Evolutionary conservation across 2,113 vertebrate genomes (phyloP), one percentile per base, ranked within the genome.

Genomic region (Melanostigma gelatinosum): DNA sequence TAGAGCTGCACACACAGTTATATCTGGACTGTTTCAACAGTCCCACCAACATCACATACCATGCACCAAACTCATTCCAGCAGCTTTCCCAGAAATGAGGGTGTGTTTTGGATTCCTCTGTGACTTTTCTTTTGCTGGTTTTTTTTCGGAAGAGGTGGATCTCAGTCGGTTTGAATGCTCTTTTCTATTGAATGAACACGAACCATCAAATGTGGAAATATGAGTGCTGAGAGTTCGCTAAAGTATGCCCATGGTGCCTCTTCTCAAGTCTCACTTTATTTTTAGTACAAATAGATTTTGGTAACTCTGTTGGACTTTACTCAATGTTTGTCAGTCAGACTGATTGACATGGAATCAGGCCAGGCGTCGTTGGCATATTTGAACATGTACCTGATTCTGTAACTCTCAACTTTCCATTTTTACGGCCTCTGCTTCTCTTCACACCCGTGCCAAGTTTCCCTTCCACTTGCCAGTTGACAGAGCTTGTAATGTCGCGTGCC

Each of bases 11-110:
- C 66, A 58, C 70, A 66, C 36, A 81, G 78, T 89, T 89, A 80
- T 89, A 88, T 90, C 87, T 89, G 89, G 85, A 86, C 77, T 85
- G 86, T 80, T 91, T 92, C 85, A 87, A 55, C 80, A 62, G 80
- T 87, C 88, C 87, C 85, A 90, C 83, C 84, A 84, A 82, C 87
- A 85, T 92, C 83, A 72, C 89, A 92, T 89, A 90, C 91, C 89
- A 87, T 40, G 75, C 66, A 60, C 80, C 72, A 82, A 85, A 93
- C 86, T 90, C 89, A 82, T 79, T 92, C 86, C 85, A 89, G 83
- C 77, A 81, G 87, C 77, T 81, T 93, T 94, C 85, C 91, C 88
- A 90, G 91, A 91, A 93, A 86, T 60, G 34, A 90, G 92, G 91
- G 89, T 75, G 92, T 92, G 92, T 88, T 91, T 87, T 88, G 75